A percentile compares a stretch with the other conserved stretches of the same genome.
Evolutionary conservation across 2,113 vertebrate species (phyloP).

Genomic region (Pluvianellus socialis): DNA sequence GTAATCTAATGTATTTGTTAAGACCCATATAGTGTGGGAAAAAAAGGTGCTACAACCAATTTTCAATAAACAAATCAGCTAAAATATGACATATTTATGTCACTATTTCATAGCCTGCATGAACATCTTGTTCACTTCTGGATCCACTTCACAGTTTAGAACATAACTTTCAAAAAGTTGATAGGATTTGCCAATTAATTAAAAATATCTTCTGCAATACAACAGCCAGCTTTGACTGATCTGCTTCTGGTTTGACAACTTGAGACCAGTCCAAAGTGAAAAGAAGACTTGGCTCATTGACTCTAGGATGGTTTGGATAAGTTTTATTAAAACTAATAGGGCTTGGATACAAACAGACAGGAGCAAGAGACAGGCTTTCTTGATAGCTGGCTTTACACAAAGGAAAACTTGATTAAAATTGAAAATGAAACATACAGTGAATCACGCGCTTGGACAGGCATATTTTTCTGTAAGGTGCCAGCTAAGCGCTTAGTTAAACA

Average conservation of each 20-base stretch:
- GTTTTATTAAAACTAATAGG: not conserved
- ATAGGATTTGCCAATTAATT: not conserved
- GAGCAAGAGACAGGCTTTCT: not conserved
- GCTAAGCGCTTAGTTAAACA: not conserved
- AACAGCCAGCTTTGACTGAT: not conserved
- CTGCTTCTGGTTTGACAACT: not conserved
- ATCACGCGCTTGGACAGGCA: not conserved
- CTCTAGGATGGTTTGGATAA: not conserved
- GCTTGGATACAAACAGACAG: not conserved
- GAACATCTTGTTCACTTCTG: not conserved
- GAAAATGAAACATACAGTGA: not conserved
- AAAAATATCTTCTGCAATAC: not conserved
- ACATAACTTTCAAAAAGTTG: not conserved
- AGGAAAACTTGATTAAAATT: not conserved
- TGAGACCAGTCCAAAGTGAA: not conserved
- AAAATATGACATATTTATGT: not conserved
- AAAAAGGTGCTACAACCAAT: not conserved
- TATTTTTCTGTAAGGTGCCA: not conserved
- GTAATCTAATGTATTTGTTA: not conserved
- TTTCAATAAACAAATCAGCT: not conserved
- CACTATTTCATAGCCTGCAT: not conserved
- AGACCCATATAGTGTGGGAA: accelerated
- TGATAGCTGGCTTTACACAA: not conserved
- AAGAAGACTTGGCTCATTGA: not conserved
- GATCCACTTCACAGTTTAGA: not conserved